Evolutionary conservation across 1,140 invertebrate genomes (phyloP).

Genomic region (Planococcus citri): DNA sequence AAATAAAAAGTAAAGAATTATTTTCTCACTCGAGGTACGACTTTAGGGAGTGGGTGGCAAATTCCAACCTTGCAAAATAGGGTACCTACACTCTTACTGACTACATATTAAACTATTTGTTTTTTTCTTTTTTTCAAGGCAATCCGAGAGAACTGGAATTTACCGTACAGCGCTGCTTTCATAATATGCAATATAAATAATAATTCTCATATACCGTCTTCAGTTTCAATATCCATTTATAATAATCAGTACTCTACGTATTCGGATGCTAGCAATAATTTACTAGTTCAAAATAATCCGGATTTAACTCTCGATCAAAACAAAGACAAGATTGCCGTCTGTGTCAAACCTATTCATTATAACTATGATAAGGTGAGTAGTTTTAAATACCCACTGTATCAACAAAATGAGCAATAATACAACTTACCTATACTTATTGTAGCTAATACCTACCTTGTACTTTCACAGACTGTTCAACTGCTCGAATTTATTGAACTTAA

Average conservation of each 20-base stretch:
- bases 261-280: slow-evolving; percentile 44
- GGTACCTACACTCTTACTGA: too few species aligned
- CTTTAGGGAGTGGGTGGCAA: too few species aligned
- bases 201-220: slow-evolving; percentile 41
- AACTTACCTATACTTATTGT: not conserved
- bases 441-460: not conserved
- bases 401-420: not conserved
- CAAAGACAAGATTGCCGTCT: slow-evolving; percentile 61
- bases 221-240: slow-evolving; percentile 48
- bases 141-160: slow-evolving; percentile 86
- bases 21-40: too few species aligned
- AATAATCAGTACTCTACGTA: slow-evolving; percentile 33
- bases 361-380: slow-evolving; percentile 62
- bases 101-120: too few species aligned
- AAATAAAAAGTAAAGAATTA: too few species aligned
- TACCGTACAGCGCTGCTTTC: slow-evolving; percentile 84
- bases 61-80: not conserved
- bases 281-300: slow-evolving; percentile 31
- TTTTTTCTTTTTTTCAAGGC: slow-evolving; percentile 46
- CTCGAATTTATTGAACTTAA: slow-evolving; percentile 89
- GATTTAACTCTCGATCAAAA: slow-evolving; percentile 36
- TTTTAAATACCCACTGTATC: not conserved
- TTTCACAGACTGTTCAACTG: slow-evolving; percentile 55
- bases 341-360: slow-evolving; percentile 86
- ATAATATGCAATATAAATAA: slow-evolving; percentile 60